Conservation (phyloP, 1,140 invertebrate species). For the Drosophila suzukii region DNA sequence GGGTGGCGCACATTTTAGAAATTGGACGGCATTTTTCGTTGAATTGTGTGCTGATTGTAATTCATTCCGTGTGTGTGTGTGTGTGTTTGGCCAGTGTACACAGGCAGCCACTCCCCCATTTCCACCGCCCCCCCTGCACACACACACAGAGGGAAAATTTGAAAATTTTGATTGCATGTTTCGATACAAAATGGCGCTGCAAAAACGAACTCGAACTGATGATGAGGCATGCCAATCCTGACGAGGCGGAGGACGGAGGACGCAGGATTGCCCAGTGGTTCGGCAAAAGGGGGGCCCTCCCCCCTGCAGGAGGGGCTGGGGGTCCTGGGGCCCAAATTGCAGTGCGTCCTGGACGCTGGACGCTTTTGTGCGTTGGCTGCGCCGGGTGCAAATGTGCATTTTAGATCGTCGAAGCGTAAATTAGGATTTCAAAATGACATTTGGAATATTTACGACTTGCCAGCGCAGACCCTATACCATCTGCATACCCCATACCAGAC, state of each 20-base stretch:
- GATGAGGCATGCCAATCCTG: constrained; percentile 81
- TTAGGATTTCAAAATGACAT: constrained; percentile 85
- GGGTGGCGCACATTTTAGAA: constrained; percentile 71
- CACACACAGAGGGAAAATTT: constrained; percentile 69
- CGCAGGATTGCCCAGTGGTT: constrained; percentile 52
- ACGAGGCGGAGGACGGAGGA: constrained; percentile 47
- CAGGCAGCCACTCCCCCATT: constrained; percentile 10
- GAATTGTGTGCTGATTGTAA: constrained; percentile 83
- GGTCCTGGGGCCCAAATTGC: constrained; percentile 53
- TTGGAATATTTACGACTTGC: constrained; percentile 84
- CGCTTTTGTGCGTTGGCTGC: constrained; percentile 55
- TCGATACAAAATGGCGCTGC: constrained; percentile 81
- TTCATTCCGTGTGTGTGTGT: constrained; percentile 68
- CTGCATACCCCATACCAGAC: not conserved
- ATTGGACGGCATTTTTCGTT: constrained; percentile 83
- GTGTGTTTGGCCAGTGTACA: constrained; percentile 60
- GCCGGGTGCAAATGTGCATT: constrained; percentile 79
- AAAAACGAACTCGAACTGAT: constrained; percentile 70
- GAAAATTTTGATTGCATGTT: constrained; percentile 83
- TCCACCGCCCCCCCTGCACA: not conserved
- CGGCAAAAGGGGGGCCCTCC: not conserved
- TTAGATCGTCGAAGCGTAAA: constrained; percentile 84
- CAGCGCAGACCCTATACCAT: constrained; percentile 38
- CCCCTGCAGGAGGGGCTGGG: not conserved
- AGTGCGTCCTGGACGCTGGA: constrained; percentile 61